Base-by-base conservation (phyloP, 2,888 invertebrate genomes). In the Sesia apiformis region DNA sequence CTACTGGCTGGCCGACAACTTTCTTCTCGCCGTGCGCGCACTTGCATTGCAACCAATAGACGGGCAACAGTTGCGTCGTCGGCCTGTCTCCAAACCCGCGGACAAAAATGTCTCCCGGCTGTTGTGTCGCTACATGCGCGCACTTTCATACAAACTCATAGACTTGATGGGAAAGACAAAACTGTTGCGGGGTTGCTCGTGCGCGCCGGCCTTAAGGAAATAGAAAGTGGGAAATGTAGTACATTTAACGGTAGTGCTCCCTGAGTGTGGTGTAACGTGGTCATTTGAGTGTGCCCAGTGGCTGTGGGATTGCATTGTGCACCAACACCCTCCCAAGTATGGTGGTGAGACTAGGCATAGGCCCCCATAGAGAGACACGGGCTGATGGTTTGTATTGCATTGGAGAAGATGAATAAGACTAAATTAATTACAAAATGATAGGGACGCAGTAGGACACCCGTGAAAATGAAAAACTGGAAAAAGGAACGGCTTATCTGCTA, bases 61-160 rank as follows among this genome's bases (percentile, higher is more conserved):
- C 6, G 40, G 53, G 50, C 23, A 49, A 53, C 42, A 53, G 50
- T 53, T 53, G 50, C 50, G 53, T 50, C 53, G 53, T 49, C 49
- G 50, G 53, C 50, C 41, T 42, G 53, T 50, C n/a, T 49, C 53
- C 50, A n/a, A 53, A 53, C 53, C 46, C 53, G 42, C 41, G 41
- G 49, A 53, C 50, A 50, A 53, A 53, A 50, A 53, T 49, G 38
- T 53, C 49, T 49, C 49, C 49, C 41, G 7, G 5, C 41, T 41
- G 41, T 41, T 7, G 41, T 3, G 41, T 41, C 41, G 41, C 41
- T 23, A 23, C 23, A 23, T 23, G 23, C 23, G 23, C 23, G 23
- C 2, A 41, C 41, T 41, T 41, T 41, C 41, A 41, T 41, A 41
- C 41, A 41, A 41, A 41, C 7, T 3, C 41, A 7, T 41, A 41